Evolutionary conservation across 2,797 vertebrate genomes (phyloP).

Genomic region (Zalophus californianus): DNA sequence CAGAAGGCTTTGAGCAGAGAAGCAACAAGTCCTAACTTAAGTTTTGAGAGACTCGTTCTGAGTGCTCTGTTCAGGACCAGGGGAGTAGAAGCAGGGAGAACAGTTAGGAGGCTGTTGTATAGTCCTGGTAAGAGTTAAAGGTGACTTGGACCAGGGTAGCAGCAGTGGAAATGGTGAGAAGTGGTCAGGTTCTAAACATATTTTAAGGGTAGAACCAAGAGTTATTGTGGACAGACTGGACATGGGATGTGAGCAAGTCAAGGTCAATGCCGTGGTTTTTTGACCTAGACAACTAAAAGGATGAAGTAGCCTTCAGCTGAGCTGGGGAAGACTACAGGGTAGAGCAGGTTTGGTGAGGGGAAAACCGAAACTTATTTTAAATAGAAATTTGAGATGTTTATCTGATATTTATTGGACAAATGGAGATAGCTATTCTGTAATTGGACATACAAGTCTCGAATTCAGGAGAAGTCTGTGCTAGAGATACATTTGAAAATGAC

Average conservation of each 20-base stretch:
- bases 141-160: background rate
- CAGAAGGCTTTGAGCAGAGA: background rate
- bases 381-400: background rate
- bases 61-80: background rate
- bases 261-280: background rate
- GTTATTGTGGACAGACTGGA: background rate
- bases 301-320: background rate
- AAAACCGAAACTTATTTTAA: background rate
- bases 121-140: background rate
- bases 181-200: background rate
- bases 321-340: background rate
- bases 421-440: background rate
- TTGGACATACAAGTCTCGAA: background rate
- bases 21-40: background rate
- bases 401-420: background rate
- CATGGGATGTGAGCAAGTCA: background rate
- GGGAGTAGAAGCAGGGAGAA: background rate
- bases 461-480: background rate
- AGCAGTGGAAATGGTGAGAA: background rate
- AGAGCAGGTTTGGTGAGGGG: background rate
- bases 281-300: background rate
- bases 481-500: background rate
- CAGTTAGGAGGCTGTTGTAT: background rate
- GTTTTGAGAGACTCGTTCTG: background rate
- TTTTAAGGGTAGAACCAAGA: background rate